A percentile compares a stretch with the other conserved stretches of the same genome.
phyloP scores from a whole-genome alignment of 2,797 vertebrate genomes.

The Takifugu rubripes region DNA sequence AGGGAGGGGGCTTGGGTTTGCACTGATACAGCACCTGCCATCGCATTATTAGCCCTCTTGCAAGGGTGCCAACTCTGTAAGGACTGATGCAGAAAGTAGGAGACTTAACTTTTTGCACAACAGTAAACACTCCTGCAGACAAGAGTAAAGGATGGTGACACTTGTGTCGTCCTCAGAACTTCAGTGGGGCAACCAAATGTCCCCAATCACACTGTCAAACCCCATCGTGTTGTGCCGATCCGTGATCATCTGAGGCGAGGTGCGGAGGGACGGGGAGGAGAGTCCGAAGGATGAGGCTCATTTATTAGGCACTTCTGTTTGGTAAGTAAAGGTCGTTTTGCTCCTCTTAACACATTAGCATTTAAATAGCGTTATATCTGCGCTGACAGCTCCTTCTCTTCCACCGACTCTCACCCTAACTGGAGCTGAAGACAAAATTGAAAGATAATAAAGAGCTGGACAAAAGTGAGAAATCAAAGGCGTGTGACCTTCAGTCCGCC shows the following conservation, averaged over 20 bases:
- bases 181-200: too few species aligned
- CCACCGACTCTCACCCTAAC: conserved; percentile 49
- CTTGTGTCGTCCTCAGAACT: too few species aligned
- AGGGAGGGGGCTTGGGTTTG: conserved; percentile 51
- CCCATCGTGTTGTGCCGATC: too few species aligned
- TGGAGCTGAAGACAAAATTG: conserved; percentile 69
- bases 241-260: conserved; percentile 18
- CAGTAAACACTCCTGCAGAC: too few species aligned
- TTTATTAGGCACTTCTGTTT: conserved; percentile 59
- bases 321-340: conserved; percentile 71
- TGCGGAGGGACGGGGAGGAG: conserved; percentile 22
- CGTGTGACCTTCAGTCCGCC: conserved; percentile 55
- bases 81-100: too few species aligned
- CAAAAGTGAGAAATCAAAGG: conserved; percentile 50
- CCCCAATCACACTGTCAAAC: too few species aligned
- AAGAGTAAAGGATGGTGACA: too few species aligned
- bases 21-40: conserved; percentile 54
- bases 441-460: conserved; percentile 64
- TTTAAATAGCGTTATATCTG: conserved; percentile 76
- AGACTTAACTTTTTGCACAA: too few species aligned
- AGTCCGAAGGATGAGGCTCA: conserved; percentile 53
- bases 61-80: conserved; percentile 34
- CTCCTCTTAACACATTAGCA: conserved; percentile 77
- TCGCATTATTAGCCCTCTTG: conserved; percentile 51
- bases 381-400: conserved; percentile 62